Base-by-base conservation (phyloP, 2,797 vertebrate species). In the Leptodactylus fallax region DNA sequence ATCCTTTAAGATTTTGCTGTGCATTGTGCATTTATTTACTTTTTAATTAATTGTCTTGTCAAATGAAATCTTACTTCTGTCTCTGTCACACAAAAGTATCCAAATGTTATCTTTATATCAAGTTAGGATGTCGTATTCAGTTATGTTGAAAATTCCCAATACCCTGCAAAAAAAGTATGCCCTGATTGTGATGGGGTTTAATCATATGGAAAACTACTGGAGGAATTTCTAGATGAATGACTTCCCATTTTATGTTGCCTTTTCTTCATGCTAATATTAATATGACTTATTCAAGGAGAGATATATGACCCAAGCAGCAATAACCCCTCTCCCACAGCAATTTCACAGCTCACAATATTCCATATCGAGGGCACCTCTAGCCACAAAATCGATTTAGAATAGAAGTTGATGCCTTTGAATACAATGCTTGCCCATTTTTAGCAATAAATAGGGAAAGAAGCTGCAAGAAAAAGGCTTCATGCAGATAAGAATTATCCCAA, bases 311-410 rank as follows among this genome's bases (percentile, higher is more conserved):
- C 92, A 92, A 91, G 91, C 91, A 94, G 92, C 93, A 90, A 79
- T 88, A 36, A 13, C 92, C 55, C 3, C 91, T 93, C 92, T 93
- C 93, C 94, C 91, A 90, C 88, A 94, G 94, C 92, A 92, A 94
- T 94, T 91, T 92, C 91, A 92, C 92, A 94, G 86, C 92, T 90
- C 91, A 94, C 88, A 93, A 94, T 93, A 94, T 93, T 95, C 93
- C 95, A 95, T 96, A 94, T 93, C 93, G 93, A 94, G 95, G 95
- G 96, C 96, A 97, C 96, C 96, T 82, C 96, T 97, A 94, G 94
- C 93, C 91, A 93, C 92, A 94, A 93, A 96, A 97, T 97, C 94
- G 96, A 97, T 97, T 89, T 96, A 96, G 95, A 95, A 61, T 93
- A 91, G 94, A 95, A 83, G 93, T 95, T 92, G 93, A 94, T 94